Evolutionary conservation across 2,113 vertebrate genomes (phyloP).

Genomic region (Orthonyx spaldingii): DNA sequence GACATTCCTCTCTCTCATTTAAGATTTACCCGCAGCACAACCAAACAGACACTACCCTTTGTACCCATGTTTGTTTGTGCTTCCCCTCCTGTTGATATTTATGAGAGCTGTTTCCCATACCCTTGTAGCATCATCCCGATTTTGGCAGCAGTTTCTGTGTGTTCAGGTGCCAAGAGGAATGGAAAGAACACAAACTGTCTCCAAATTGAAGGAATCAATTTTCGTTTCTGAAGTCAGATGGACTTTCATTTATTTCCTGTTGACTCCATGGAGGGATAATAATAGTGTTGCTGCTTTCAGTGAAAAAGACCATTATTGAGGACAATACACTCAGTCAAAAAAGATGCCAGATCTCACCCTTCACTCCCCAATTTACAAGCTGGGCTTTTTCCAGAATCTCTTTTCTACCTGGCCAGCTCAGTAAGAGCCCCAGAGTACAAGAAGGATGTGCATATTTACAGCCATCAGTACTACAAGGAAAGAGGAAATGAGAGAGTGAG

Average conservation of each 20-base stretch:
- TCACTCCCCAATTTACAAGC: background rate
- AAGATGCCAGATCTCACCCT: background rate
- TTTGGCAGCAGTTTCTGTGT: constrained; percentile 2
- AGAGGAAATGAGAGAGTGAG: background rate
- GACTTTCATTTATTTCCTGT: constrained; percentile 19
- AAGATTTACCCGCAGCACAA: background rate
- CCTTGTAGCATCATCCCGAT: background rate
- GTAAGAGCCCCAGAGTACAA: background rate
- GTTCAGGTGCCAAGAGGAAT: background rate
- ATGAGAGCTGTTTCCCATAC: background rate
- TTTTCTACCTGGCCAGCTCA: background rate
- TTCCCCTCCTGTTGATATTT: constrained; percentile 19
- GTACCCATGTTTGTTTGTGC: constrained; percentile 21
- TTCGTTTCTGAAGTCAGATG: constrained; percentile 24
- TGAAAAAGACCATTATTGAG: background rate
- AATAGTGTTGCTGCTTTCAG: background rate
- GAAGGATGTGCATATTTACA: background rate
- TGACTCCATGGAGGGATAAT: constrained; percentile 9
- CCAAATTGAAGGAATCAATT: constrained; percentile 42
- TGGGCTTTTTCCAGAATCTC: background rate
- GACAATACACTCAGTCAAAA: background rate
- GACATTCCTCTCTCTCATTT: constrained; percentile 24
- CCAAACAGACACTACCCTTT: background rate
- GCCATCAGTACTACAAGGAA: background rate
- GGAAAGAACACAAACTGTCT: background rate